These are phyloP conservation scores for Adineta ricciae DNA, from an alignment of 2,888 invertebrate species.

Conservation along the genomic window DNA sequence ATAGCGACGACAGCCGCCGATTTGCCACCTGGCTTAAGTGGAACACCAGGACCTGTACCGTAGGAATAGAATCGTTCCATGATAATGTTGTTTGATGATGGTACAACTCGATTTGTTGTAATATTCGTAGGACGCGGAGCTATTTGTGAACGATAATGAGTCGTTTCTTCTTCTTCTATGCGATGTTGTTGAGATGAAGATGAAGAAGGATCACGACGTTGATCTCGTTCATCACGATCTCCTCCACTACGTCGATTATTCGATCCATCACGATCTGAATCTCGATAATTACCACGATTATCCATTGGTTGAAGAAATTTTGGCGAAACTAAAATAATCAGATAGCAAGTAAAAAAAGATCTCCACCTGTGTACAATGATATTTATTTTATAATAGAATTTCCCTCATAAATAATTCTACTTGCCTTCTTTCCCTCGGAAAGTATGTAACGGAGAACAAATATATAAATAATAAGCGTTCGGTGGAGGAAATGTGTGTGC, in stretches of 20 bases:
- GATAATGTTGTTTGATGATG: background rate
- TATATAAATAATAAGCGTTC: background rate
- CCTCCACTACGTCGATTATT: background rate
- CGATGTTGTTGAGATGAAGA: background rate
- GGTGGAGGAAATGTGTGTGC: background rate
- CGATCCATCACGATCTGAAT: background rate
- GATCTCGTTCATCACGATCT: constrained; percentile 18
- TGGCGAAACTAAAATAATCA: background rate
- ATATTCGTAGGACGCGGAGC: background rate
- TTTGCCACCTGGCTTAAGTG: background rate
- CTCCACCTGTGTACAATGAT: too few species aligned
- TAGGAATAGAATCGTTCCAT: background rate
- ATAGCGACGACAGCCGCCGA: constrained; percentile 10
- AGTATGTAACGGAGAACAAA: background rate
- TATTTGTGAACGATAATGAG: background rate
- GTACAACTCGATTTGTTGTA: background rate
- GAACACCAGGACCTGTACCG: background rate
- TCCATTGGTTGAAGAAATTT: background rate
- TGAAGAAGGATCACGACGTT: constrained; percentile 1
- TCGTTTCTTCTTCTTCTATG: background rate
- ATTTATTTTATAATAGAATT: too few species aligned
- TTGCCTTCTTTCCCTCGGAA: background rate
- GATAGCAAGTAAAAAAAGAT: background rate
- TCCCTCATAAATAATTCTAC: background rate
- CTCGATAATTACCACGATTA: constrained; percentile 9